These are phyloP conservation scores for Marmota flaviventris DNA, from an alignment of 2,113 vertebrate species.

Conservation along the genomic window DNA sequence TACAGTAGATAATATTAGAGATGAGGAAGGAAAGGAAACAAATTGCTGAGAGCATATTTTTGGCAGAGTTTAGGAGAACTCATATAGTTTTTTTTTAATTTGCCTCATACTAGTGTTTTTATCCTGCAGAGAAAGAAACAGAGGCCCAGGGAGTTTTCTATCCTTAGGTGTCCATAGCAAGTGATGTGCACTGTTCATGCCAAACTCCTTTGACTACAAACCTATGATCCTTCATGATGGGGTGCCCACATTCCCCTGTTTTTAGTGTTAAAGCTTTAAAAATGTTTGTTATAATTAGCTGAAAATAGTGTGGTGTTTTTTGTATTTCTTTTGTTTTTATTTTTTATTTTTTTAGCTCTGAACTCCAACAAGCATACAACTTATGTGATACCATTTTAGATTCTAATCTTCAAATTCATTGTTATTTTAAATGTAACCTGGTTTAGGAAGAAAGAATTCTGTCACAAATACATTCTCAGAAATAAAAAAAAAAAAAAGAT, in stretches of 20 bases:
- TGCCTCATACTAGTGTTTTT: neutral
- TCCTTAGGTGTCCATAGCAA: neutral
- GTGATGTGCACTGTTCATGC: neutral
- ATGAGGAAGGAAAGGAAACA: neutral
- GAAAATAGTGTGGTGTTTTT: neutral
- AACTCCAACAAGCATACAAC: neutral
- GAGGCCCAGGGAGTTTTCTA: neutral
- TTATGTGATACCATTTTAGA: neutral
- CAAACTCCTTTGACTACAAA: neutral
- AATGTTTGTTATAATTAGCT: neutral
- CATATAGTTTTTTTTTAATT: neutral
- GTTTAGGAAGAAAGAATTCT: neutral
- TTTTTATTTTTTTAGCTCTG: neutral
- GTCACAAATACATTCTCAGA: neutral
- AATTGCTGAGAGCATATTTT: neutral
- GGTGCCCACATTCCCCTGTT: neutral
- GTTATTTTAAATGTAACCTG: slow-evolving; percentile 42
- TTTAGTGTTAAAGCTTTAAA: neutral
- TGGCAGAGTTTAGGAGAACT: slow-evolving; percentile 9
- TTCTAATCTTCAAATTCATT: neutral
- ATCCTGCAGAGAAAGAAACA: neutral
- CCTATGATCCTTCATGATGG: neutral
- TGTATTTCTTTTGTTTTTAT: no score
- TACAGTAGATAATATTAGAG: neutral
- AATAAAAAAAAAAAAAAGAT: neutral